These are phyloP conservation scores for Craterocephalus amniculus DNA, from an alignment of 2,797 vertebrate species.

Conservation along the genomic window DNA sequence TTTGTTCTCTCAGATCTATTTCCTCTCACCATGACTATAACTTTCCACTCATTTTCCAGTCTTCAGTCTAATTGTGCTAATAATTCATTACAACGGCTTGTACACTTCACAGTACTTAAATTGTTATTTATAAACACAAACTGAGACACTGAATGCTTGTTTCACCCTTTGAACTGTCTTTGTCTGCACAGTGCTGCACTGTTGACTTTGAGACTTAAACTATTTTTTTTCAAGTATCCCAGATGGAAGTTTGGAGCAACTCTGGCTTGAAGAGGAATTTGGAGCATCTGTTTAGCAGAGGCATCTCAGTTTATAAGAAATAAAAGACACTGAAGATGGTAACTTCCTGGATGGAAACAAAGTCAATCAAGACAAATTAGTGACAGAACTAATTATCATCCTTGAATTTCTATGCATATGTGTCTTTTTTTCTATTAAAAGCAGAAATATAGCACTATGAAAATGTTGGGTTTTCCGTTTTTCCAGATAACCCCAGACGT, in stretches of 20 bases:
- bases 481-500: conserved; percentile 64
- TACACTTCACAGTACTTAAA: conserved; percentile 3
- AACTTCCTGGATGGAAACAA: conserved; percentile 9
- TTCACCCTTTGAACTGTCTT: conserved; percentile 22
- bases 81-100: conserved; percentile 60
- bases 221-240: conserved; percentile 15
- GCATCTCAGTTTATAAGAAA: neutral
- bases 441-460: conserved; percentile 30
- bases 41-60: conserved; percentile 63
- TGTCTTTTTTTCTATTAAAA: conserved; percentile 46
- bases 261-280: neutral
- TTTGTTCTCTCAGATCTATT: conserved; percentile 39
- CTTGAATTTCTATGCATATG: conserved; percentile 23
- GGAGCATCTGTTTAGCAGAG: neutral
- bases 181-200: conserved; percentile 13
- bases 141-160: neutral
- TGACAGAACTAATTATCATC: conserved; percentile 36
- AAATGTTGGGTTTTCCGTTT: conserved; percentile 54
- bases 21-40: conserved; percentile 43
- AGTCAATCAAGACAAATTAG: conserved; percentile 25
- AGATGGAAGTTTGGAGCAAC: conserved; percentile 5
- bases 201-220: conserved; percentile 19
- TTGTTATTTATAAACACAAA: neutral
- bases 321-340: neutral
- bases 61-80: conserved; percentile 56